These are phyloP conservation scores for Phasia obesa DNA, from an alignment of 2,888 invertebrate species.

Conservation along the genomic window DNA sequence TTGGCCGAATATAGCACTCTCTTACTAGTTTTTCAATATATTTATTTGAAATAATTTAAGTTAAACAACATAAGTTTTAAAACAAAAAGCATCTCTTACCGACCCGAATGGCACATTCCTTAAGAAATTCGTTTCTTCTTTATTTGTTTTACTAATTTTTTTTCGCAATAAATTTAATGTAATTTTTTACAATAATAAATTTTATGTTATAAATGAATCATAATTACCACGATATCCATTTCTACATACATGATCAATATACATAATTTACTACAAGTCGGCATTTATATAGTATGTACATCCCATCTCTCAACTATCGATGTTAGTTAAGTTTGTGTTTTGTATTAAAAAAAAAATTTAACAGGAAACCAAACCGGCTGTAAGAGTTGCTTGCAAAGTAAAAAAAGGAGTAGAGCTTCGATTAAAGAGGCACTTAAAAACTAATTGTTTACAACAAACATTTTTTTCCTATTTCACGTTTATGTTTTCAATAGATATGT, in stretches of 20 bases:
- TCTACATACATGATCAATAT: background rate
- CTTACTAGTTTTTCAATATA: too few relatives aligned
- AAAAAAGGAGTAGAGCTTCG: slow-evolving; percentile 51
- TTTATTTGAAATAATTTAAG: too few relatives aligned
- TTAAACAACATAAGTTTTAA: too few relatives aligned
- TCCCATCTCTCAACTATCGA: slow-evolving; percentile 8
- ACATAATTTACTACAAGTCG: background rate
- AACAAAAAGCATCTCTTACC: too few relatives aligned
- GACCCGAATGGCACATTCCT: too few relatives aligned
- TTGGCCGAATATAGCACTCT: too few relatives aligned
- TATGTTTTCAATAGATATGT: background rate
- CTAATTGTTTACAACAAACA: slow-evolving; percentile 5
- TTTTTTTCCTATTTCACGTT: slow-evolving; percentile 13
- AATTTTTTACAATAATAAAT: too few relatives aligned
- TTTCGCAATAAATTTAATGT: too few relatives aligned
- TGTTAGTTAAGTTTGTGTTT: slow-evolving; percentile 48
- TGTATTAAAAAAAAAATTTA: slow-evolving; percentile 65
- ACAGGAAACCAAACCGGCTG: slow-evolving; percentile 77
- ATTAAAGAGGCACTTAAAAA: slow-evolving; percentile 27
- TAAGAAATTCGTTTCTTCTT: too few relatives aligned
- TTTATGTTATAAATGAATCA: background rate
- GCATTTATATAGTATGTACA: too few relatives aligned
- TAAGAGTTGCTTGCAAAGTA: slow-evolving; percentile 67
- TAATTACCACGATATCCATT: background rate
- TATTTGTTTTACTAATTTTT: too few relatives aligned